Evolutionary conservation across 2,113 vertebrate species (phyloP), one percentile per base, ranked within the genome.

Genomic region (Apeltes quadracus): DNA sequence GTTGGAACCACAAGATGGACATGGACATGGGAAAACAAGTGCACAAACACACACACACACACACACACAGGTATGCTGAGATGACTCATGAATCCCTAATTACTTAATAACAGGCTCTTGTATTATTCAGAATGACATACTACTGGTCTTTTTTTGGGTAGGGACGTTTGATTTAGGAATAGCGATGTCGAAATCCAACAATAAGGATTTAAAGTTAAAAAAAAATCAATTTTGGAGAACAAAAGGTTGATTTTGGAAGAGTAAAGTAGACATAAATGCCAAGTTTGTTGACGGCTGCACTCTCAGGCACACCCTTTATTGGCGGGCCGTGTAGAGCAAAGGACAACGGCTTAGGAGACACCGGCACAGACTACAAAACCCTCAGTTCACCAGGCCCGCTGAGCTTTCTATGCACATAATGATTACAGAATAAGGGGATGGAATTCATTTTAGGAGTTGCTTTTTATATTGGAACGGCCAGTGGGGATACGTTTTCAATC

Each of bases 281-380:
- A 62, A 78, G 63, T 70, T 62, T 70, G 48, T 64, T 10, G 22
- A 72, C 57, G 44, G 62, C 69, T 48, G 51, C 73, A 20, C 38
- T 81, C 50, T 70, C 20, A 38, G 82, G 36, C 84, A 84, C 82
- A 75, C 86, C 79, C 87, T 81, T 70, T 39, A 63, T 34, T 59
- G 22, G 39, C n/a, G 29, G 67, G 51, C 50, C 61, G 64, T 55
- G 34, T 5, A 58, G 23, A 81, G 41, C 50, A 15, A 27, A 65
- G 27, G 46, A 54, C 61, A 61, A 51, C 39, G 18, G 58, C 62
- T 59, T 81, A 36, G 18, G 68, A 82, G 77, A 70, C 71, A 79
- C 53, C 27, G 43, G 62, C 80, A 81, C 69, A 81, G 75, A 75
- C 77, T 83, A 51, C 46, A 51, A 71, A 80, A 72, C 71, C 55